phyloP scores from a whole-genome alignment of 2,113 vertebrate species.

The Perca schrenkii region DNA sequence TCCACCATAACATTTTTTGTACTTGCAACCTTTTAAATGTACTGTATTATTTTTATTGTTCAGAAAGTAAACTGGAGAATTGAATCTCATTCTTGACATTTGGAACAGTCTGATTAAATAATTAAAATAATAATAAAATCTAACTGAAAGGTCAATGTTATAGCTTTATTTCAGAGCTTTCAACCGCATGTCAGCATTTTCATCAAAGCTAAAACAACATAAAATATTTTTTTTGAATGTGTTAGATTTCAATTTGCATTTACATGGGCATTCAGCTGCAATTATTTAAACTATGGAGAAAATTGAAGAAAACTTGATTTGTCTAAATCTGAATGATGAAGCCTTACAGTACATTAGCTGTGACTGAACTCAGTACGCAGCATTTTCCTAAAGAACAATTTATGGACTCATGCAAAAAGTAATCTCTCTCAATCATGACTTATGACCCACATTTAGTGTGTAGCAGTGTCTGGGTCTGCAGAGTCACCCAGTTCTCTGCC shows the following conservation, averaged over 20 bases:
- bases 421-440: too few relatives aligned
- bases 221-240: not conserved
- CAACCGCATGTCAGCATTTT: not conserved
- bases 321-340: too few relatives aligned
- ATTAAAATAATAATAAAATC: not conserved
- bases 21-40: not conserved
- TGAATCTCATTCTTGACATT: not conserved
- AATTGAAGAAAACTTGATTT: not conserved
- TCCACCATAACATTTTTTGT: not conserved
- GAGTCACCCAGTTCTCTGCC: too few relatives aligned
- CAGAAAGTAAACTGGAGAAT: not conserved
- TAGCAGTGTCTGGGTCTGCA: too few relatives aligned
- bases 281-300: not conserved
- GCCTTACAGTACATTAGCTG: too few relatives aligned
- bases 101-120: not conserved
- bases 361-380: too few relatives aligned
- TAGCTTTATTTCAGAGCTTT: not conserved
- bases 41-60: not conserved
- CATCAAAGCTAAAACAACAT: not conserved
- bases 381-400: too few relatives aligned
- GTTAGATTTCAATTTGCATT: not conserved
- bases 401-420: too few relatives aligned
- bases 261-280: not conserved
- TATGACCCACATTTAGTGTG: too few relatives aligned
- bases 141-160: not conserved